Evolutionary conservation across 2,797 vertebrate genomes (phyloP).

Genomic region (Eptatretus atami): DNA sequence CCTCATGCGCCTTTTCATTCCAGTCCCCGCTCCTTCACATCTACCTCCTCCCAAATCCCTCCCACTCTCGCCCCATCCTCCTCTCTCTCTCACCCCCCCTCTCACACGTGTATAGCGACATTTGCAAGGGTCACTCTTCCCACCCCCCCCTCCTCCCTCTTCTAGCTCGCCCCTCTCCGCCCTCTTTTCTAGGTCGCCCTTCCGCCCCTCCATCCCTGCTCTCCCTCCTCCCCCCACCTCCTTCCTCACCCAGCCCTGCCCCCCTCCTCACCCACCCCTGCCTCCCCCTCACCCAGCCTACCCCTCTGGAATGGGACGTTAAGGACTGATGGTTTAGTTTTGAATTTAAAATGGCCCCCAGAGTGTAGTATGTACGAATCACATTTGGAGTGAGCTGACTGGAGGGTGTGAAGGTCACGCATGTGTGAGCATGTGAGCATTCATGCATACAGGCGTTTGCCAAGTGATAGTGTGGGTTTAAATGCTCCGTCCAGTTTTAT

Average conservation of each 20-base stretch:
- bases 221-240: not conserved
- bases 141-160: not conserved
- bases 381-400: too few relatives aligned
- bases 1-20: not conserved
- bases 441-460: too few relatives aligned
- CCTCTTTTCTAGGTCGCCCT: not conserved
- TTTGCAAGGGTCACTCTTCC: not conserved
- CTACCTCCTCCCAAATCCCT: not conserved
- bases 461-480: too few relatives aligned
- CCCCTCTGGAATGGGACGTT: not conserved
- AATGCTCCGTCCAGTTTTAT: too few relatives aligned
- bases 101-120: not conserved
- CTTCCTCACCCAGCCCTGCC: too few relatives aligned
- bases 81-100: not conserved
- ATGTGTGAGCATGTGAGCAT: too few relatives aligned
- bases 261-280: not conserved
- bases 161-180: not conserved
- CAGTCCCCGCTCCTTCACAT: not conserved
- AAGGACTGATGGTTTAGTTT: too few relatives aligned
- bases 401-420: too few relatives aligned
- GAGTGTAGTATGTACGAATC: too few relatives aligned
- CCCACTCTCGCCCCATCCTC: not conserved
- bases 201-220: not conserved
- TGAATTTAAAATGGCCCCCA: too few relatives aligned
- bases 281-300: not conserved